Percentiles rank a stretch among this genome's conserved stretches.
phyloP scores from a whole-genome alignment of 2,113 vertebrate species.

The Mormyrus iriodes region DNA sequence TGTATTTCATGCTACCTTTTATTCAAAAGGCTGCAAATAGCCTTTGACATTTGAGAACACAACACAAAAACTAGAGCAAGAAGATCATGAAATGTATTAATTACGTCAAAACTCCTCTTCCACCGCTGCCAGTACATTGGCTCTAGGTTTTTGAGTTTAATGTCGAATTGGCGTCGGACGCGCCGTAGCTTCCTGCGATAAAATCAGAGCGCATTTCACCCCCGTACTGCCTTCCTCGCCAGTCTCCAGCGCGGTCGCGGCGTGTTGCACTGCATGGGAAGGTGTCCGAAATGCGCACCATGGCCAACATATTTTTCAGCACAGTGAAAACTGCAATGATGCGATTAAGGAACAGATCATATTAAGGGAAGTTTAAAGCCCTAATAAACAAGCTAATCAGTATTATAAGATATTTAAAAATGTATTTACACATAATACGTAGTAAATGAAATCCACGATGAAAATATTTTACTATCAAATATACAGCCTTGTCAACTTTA shows the following conservation, averaged over 20 bases:
- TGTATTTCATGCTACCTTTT: background rate
- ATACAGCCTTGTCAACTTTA: background rate
- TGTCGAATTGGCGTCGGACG: background rate
- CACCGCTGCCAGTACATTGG: background rate
- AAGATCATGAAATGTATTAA: background rate
- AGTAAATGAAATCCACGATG: conserved; percentile 8
- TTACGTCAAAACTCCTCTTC: background rate
- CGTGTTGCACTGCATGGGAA: background rate
- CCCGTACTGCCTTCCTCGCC: too few relatives aligned
- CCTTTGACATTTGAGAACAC: background rate
- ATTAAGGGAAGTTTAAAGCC: background rate
- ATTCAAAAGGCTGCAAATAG: background rate
- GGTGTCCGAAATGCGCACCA: background rate
- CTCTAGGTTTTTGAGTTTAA: background rate
- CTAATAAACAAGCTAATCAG: background rate
- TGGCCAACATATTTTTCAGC: background rate
- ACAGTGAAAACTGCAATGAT: background rate
- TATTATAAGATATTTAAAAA: conserved; percentile 10
- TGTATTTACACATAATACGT: background rate
- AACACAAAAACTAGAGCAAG: background rate
- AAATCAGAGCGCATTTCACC: background rate
- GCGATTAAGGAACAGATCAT: background rate
- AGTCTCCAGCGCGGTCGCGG: background rate
- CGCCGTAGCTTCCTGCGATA: background rate
- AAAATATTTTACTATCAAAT: conserved; percentile 25